Base-by-base conservation (phyloP, 2,113 vertebrate species). In the Salvelinus namaycush region DNA sequence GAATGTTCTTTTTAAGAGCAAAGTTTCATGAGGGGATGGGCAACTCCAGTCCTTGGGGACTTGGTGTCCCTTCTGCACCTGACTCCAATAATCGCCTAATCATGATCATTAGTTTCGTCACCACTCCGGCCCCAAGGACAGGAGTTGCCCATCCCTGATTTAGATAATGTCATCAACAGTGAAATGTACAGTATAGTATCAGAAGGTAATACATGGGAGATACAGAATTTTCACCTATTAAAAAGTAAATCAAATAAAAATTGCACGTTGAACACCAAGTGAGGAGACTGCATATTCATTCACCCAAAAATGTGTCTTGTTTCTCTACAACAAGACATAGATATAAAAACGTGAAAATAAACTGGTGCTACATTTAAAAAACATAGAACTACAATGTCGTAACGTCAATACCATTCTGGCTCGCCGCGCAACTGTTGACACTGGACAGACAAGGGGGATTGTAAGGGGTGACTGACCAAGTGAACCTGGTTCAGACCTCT, bases 331-430 rank as follows among this genome's bases (percentile, higher is more conserved):
- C 92, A 91, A 90, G 8, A 44, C 89, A 68, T 89, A 86, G 60
- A 90, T 91, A 94, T 91, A 93, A 94, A 93, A 94, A 91, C 85
- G 82, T 84, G 24, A 87, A 90, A 94, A 91, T 85, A 90, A 93
- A 91, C 70, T 27, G 81, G 87, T 91, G 89, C 89, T 86, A 92
- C 89, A 90, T 90, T 89, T 85, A 92, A 92, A 70, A 90, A 93
- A 93, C 92, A 93, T 87, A 93, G 86, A 91, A 93, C 87, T 92
- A 94, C 90, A 88, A 89, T 84, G 81, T 86, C 79, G 84, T 91
- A 89, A 89, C 85, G 84, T 91, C 89, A 92, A 90, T 91, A 91
- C 91, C 91, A 84, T 89, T 89, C 83, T 86, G 86, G 87, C 83
- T 91, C 86, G 73, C 86, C 88, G 82, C 77, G 84, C 83, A 86